A percentile compares a stretch with the other conserved stretches of the same genome.
Evolutionary conservation across 2,797 vertebrate species (phyloP).

Genomic region (Atherinosoma microstoma): DNA sequence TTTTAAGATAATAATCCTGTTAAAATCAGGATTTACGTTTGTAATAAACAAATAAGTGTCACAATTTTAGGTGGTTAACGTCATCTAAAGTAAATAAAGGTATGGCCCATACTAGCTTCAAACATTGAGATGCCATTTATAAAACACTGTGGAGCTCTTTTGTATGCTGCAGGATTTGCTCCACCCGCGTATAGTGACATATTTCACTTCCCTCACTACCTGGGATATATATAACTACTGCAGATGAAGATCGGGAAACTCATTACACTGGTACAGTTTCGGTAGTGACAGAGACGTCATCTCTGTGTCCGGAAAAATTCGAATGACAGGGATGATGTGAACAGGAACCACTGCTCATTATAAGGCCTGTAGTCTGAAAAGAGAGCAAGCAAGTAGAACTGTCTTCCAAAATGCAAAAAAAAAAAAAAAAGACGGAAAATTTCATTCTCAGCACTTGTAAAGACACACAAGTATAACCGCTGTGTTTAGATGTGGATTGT

Average conservation of each 20-base stretch:
- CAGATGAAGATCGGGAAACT: slow-evolving; percentile 51
- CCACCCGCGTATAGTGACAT: slow-evolving; percentile 55
- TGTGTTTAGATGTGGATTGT: slow-evolving; percentile 55
- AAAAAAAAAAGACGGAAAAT: slow-evolving; percentile 1
- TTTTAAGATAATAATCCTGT: neutral
- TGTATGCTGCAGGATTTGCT: slow-evolving; percentile 43
- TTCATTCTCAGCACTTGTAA: slow-evolving; percentile 42
- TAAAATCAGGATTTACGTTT: neutral
- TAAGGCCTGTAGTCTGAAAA: slow-evolving; percentile 28
- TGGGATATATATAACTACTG: slow-evolving; percentile 65
- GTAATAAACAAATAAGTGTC: neutral
- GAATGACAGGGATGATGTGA: slow-evolving; percentile 60
- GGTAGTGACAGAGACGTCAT: slow-evolving; percentile 60
- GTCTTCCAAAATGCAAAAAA: slow-evolving; percentile 38
- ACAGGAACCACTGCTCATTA: slow-evolving; percentile 59
- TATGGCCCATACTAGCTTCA: neutral
- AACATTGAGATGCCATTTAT: slow-evolving; percentile 32
- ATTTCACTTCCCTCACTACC: slow-evolving; percentile 56
- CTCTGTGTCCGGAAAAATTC: slow-evolving; percentile 58
- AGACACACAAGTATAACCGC: slow-evolving; percentile 54
- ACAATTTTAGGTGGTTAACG: slow-evolving; percentile 4
- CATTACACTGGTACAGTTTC: slow-evolving; percentile 42
- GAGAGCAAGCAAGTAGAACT: slow-evolving; percentile 22
- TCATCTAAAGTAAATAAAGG: neutral
- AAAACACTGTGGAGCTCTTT: slow-evolving; percentile 25